Percentiles rank a stretch among this genome's conserved stretches.
phyloP scores from a whole-genome alignment of 2,888 invertebrate species.

The Romanomermis culicivorax region DNA sequence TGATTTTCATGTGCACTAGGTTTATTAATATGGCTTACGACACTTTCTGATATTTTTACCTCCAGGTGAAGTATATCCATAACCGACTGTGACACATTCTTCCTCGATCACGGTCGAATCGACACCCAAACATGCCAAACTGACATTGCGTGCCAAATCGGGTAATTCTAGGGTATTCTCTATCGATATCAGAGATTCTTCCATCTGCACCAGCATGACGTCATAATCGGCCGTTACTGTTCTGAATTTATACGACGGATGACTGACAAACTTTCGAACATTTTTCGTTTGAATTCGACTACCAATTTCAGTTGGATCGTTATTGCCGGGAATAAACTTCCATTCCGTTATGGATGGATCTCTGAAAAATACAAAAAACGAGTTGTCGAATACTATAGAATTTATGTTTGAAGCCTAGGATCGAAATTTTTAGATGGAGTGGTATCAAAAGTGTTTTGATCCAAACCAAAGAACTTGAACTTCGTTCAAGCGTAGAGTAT shows the following conservation, averaged over 20 bases:
- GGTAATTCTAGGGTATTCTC: neutral
- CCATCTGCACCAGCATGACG: conserved; percentile 38
- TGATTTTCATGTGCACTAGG: too few species aligned
- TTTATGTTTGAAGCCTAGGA: too few species aligned
- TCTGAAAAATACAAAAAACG: conserved; percentile 2
- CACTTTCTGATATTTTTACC: conserved; percentile 31
- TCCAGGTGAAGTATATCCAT: conserved; percentile 38
- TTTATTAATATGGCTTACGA: too few species aligned
- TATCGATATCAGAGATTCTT: conserved; percentile 22
- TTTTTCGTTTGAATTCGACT: neutral
- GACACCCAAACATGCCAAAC: conserved; percentile 39
- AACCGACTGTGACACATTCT: conserved; percentile 33
- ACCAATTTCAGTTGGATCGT: neutral
- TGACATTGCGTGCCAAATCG: conserved; percentile 14
- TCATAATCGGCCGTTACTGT: conserved; percentile 33
- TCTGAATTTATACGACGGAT: conserved; percentile 18
- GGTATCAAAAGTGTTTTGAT: too few species aligned
- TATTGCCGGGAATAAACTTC: conserved; percentile 2
- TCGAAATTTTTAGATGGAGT: too few species aligned
- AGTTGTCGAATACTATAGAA: neutral
- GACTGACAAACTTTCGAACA: conserved; percentile 13
- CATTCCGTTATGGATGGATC: conserved; percentile 2
- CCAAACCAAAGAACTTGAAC: too few species aligned
- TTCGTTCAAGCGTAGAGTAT: too few species aligned
- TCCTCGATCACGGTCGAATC: conserved; percentile 30